Evolutionary conservation across 1,140 invertebrate genomes (phyloP).

Genomic region (Plectrocnemia conspersa): DNA sequence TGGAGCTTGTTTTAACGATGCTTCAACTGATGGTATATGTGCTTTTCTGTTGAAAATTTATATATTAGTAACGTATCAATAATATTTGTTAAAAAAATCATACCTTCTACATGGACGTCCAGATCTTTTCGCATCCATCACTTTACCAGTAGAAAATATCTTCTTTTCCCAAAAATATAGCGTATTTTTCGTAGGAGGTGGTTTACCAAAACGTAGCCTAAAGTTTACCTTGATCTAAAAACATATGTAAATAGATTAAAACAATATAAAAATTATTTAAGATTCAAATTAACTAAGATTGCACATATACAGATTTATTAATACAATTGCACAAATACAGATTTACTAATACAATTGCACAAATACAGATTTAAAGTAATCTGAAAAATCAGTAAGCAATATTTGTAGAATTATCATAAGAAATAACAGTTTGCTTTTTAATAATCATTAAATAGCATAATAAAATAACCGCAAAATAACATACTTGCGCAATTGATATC

Average conservation of each 20-base stretch:
- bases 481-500: conserved; percentile 36
- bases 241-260: conserved; percentile 12
- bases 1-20: conserved; percentile 28
- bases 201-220: conserved; percentile 34
- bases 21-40: conserved; percentile 29
- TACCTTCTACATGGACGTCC: conserved; percentile 37
- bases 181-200: conserved; percentile 38
- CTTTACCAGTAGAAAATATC: conserved; percentile 37
- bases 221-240: conserved; percentile 38
- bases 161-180: conserved; percentile 39
- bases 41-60: conserved; percentile 24
- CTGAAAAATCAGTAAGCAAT: too few relatives aligned
- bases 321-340: background rate
- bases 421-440: too few relatives aligned
- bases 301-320: background rate
- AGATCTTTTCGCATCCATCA: conserved; percentile 36
- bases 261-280: too few relatives aligned
- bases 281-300: too few relatives aligned
- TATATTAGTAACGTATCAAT: conserved; percentile 5
- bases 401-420: too few relatives aligned
- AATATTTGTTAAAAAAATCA: conserved; percentile 1
- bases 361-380: too few relatives aligned
- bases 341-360: too few relatives aligned
- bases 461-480: background rate
- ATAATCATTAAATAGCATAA: too few relatives aligned